These are phyloP conservation scores for Cheilosia grossa DNA, from an alignment of 2,888 invertebrate genomes.

Conservation along the genomic window DNA sequence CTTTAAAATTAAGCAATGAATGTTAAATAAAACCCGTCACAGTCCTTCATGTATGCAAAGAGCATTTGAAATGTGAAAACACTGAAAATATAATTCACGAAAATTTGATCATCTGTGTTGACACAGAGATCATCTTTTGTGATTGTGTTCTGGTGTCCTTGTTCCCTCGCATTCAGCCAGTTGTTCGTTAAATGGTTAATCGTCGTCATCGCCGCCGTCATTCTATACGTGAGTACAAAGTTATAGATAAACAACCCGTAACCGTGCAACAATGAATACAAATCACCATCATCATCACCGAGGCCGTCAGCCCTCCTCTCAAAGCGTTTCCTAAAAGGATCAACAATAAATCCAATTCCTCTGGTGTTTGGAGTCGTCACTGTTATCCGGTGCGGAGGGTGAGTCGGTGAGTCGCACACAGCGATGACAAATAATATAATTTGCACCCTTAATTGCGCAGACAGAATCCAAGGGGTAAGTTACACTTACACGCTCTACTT, in stretches of 20 bases:
- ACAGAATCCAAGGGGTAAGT: conserved; percentile 68
- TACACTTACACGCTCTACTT: conserved; percentile 73
- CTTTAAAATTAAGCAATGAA: conserved; percentile 73
- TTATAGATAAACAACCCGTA: conserved; percentile 72
- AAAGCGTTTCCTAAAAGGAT: conserved; percentile 61
- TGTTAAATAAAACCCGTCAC: conserved; percentile 50
- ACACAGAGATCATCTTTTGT: conserved; percentile 82
- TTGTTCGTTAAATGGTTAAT: conserved; percentile 29
- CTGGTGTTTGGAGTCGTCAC: conserved; percentile 60
- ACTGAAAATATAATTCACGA: conserved; percentile 72
- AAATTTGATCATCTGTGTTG: conserved; percentile 84
- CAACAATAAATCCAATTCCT: conserved; percentile 71
- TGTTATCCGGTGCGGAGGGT: conserved; percentile 21
- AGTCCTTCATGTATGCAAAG: conserved; percentile 63
- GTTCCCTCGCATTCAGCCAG: conserved; percentile 37
- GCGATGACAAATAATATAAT: conserved; percentile 75
- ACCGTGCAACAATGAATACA: conserved; percentile 74
- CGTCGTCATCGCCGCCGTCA: conserved; percentile 53
- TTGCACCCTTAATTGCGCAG: conserved; percentile 75
- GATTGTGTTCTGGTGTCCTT: conserved; percentile 26
- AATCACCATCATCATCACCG: conserved; percentile 60
- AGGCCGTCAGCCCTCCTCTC: conserved; percentile 37
- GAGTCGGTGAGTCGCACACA: conserved; percentile 45
- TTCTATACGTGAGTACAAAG: conserved; percentile 60
- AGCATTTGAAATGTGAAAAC: conserved; percentile 58